Evolutionary conservation across 2,888 invertebrate genomes (phyloP).

Genomic region (Agriopis leucophaearia): DNA sequence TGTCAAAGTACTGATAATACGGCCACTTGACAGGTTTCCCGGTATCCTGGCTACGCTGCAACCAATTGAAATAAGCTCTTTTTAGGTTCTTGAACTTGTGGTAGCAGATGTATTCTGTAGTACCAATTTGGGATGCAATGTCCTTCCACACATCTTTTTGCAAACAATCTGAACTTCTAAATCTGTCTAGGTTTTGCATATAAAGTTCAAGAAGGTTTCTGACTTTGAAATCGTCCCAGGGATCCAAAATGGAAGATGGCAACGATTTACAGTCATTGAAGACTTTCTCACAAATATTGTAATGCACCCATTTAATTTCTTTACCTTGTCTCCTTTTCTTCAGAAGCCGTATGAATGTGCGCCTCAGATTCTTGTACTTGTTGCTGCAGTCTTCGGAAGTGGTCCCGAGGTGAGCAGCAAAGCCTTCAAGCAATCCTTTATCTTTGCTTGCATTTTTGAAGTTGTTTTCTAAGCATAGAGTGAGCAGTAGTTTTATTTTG

Average conservation of each 20-base stretch:
- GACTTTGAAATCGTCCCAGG: conserved; percentile 77
- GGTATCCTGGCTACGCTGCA: conserved; percentile 65
- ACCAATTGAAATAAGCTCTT: conserved; percentile 74
- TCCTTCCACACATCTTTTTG: conserved; percentile 81
- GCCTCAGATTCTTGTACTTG: conserved; percentile 72
- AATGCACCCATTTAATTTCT: conserved; percentile 79
- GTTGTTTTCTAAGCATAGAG: conserved; percentile 68
- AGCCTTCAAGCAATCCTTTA: conserved; percentile 67
- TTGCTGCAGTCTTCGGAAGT: conserved; percentile 72
- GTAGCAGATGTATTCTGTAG: conserved; percentile 77
- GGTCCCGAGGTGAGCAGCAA: conserved; percentile 66
- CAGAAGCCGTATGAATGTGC: conserved; percentile 76
- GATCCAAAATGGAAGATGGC: conserved; percentile 64
- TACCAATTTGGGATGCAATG: conserved; percentile 69
- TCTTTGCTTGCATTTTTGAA: conserved; percentile 63
- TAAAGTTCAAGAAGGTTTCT: conserved; percentile 70
- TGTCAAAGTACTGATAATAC: conserved; percentile 76
- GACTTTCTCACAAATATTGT: conserved; percentile 73
- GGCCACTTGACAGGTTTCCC: conserved; percentile 76
- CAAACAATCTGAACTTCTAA: conserved; percentile 64
- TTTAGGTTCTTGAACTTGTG: conserved; percentile 80
- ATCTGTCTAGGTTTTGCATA: conserved; percentile 71
- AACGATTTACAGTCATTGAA: conserved; percentile 74
- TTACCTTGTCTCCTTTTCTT: conserved; percentile 75
- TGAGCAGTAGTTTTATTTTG: conserved; percentile 71